Evolutionary conservation across 2,888 invertebrate genomes (phyloP).

Genomic region (Kryphioiulus occultus): DNA sequence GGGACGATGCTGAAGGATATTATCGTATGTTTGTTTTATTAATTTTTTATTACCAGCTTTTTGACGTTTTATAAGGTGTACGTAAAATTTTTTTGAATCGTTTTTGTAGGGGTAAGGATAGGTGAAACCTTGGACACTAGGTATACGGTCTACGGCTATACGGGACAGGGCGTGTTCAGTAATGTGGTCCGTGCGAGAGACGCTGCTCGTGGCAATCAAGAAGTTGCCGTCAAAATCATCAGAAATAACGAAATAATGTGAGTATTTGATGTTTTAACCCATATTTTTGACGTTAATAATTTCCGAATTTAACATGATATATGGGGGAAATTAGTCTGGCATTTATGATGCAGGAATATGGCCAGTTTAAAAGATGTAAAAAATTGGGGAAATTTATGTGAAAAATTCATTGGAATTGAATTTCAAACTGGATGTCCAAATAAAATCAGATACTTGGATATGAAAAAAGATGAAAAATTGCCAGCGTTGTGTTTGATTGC

Average conservation of each 20-base stretch:
- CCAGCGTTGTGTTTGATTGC: too few species aligned
- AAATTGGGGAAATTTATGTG: too few species aligned
- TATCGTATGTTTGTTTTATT: conserved; percentile 70
- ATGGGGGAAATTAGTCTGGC: too few species aligned
- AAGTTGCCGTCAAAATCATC: conserved; percentile 98
- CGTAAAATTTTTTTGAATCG: background rate
- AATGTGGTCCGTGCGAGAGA: conserved; percentile 96
- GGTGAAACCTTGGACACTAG: conserved; percentile 91
- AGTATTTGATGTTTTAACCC: too few species aligned
- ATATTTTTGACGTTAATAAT: too few species aligned
- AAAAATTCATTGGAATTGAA: too few species aligned
- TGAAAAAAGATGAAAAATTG: too few species aligned
- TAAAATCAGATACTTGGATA: too few species aligned
- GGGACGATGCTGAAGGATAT: conserved; percentile 99
- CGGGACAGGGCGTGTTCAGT: conserved; percentile 98
- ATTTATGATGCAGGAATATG: too few species aligned
- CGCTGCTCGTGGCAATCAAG: conserved; percentile 81
- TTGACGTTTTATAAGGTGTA: background rate
- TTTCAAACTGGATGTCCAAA: too few species aligned
- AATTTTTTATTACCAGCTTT: background rate
- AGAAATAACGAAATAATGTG: conserved; percentile 99
- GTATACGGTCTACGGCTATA: conserved; percentile 96
- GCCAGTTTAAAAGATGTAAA: too few species aligned
- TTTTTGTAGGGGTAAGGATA: conserved; percentile 77
- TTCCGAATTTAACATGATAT: too few species aligned